Evolutionary conservation across 2,797 vertebrate genomes (phyloP).

Genomic region (Lepus townsendii): DNA sequence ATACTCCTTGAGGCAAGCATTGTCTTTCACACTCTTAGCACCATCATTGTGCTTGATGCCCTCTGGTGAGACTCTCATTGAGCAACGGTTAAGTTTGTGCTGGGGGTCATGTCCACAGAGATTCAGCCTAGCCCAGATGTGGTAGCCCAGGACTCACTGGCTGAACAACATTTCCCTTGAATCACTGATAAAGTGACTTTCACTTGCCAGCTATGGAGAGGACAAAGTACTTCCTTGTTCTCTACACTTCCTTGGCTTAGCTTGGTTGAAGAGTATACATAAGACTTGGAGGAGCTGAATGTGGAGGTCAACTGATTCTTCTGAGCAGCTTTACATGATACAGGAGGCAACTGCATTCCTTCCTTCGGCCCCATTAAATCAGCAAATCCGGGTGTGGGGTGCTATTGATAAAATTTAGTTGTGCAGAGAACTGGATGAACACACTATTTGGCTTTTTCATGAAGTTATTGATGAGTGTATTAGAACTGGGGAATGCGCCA

Average conservation of each 20-base stretch:
- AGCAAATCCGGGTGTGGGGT: background rate
- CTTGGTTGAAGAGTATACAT: background rate
- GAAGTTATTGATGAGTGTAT: background rate
- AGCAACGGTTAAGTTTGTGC: background rate
- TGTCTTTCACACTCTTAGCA: background rate
- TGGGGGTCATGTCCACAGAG: background rate
- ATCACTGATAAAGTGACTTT: background rate
- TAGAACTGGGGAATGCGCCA: background rate
- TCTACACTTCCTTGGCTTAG: background rate
- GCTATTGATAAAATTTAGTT: background rate
- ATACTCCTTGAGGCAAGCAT: background rate
- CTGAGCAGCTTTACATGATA: background rate
- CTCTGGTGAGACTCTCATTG: background rate
- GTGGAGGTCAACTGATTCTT: background rate
- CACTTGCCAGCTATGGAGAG: background rate
- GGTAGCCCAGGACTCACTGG: background rate
- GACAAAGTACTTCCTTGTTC: fast-evolving
- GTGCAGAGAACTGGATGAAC: background rate
- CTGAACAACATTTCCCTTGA: background rate
- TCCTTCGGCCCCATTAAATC: background rate
- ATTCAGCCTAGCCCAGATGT: background rate
- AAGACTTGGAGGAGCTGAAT: background rate
- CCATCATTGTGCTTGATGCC: too few species aligned
- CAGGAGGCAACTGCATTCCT: background rate
- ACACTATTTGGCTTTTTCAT: background rate